A percentile compares a stretch with the other conserved stretches of the same genome.
Evolutionary conservation across 2,888 invertebrate genomes (phyloP).

Genomic region (Hypena proboscidalis): DNA sequence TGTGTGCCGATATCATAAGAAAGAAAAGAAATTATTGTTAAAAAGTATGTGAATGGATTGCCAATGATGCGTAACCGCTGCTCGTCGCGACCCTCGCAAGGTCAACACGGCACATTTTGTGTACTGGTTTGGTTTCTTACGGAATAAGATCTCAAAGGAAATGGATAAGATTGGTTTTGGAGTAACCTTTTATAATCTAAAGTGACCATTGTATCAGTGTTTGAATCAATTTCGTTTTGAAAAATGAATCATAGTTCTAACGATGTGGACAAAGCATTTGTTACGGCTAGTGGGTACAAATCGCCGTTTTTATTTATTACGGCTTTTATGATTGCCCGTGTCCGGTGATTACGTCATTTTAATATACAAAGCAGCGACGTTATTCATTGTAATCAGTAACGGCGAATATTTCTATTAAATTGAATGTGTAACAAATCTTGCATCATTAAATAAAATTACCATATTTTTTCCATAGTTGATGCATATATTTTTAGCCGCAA

Average conservation of each 20-base stretch:
- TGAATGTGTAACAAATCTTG: not conserved
- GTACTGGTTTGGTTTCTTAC: slow-evolving; percentile 31
- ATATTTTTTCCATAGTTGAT: not conserved
- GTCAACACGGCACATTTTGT: slow-evolving; percentile 77
- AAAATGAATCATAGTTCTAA: slow-evolving; percentile 6
- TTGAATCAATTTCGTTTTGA: slow-evolving; percentile 15
- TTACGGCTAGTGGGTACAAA: slow-evolving; percentile 9
- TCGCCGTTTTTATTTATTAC: not conserved
- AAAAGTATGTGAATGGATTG: not conserved
- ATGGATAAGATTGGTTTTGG: not conserved
- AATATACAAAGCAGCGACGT: not conserved
- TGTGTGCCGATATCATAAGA: no score
- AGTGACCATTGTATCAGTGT: slow-evolving; percentile 5
- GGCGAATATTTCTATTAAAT: no score
- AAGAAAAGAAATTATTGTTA: not conserved
- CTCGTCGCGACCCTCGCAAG: slow-evolving; percentile 34
- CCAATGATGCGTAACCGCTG: slow-evolving; percentile 14
- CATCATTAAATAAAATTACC: no score
- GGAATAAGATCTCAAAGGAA: slow-evolving; percentile 3
- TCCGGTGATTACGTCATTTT: no score
- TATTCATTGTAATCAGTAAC: no score
- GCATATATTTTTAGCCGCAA: slow-evolving; percentile 9
- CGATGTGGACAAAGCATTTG: slow-evolving; percentile 7
- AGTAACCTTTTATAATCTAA: not conserved
- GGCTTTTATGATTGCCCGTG: not conserved